These are phyloP conservation scores for Promerops cafer DNA, from an alignment of 2,113 vertebrate genomes.

Conservation along the genomic window DNA sequence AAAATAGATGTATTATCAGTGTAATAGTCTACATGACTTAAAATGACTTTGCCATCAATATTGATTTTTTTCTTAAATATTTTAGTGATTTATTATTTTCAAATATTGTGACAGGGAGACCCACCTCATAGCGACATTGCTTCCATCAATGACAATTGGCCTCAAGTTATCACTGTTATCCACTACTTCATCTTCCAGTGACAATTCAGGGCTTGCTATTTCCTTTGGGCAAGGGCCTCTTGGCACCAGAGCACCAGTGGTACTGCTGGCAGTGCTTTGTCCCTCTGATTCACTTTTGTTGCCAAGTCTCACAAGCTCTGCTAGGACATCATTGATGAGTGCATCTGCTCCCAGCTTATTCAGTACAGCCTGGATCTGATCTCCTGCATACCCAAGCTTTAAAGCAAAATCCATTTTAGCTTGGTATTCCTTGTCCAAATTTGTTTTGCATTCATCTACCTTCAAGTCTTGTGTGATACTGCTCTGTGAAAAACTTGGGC, in stretches of 20 bases:
- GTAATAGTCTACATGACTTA: background rate
- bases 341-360: conserved; percentile 90
- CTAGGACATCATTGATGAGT: conserved; percentile 93
- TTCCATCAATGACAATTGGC: conserved; percentile 94
- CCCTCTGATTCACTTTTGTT: conserved; percentile 89
- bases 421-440: conserved; percentile 86
- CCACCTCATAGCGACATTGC: conserved; percentile 98
- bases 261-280: conserved; percentile 68
- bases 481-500: conserved; percentile 93
- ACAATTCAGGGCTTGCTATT: conserved; percentile 83
- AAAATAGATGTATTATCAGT: background rate
- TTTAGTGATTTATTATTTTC: background rate
- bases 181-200: conserved; percentile 87
- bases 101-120: background rate
- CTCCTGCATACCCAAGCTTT: conserved; percentile 92
- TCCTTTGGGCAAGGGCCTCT: conserved; percentile 81
- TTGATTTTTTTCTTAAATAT: background rate
- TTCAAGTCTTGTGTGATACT: conserved; percentile 88
- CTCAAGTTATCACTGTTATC: conserved; percentile 90
- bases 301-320: conserved; percentile 93
- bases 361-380: conserved; percentile 93
- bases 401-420: conserved; percentile 97
- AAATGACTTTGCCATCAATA: background rate
- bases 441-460: conserved; percentile 58
- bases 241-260: conserved; percentile 56